These are phyloP conservation scores for Acanthochromis polyacanthus DNA, from an alignment of 2,113 vertebrate genomes.

Conservation along the genomic window DNA sequence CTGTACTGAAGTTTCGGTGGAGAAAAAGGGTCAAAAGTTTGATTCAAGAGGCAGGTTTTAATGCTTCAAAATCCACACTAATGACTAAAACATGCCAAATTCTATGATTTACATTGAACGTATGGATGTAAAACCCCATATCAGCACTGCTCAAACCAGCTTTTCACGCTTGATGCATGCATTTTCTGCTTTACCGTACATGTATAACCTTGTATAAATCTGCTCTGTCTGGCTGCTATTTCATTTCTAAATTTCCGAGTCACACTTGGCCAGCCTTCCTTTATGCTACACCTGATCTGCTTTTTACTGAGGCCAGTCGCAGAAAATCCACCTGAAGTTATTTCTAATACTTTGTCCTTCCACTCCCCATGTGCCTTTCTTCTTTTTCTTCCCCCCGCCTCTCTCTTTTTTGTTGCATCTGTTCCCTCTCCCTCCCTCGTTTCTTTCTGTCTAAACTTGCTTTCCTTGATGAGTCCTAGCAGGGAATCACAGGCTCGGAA, in stretches of 20 bases:
- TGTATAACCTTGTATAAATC: slow-evolving; percentile 31
- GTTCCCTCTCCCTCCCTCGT: slow-evolving; percentile 41
- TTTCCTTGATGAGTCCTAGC: slow-evolving; percentile 89
- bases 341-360: slow-evolving; percentile 60
- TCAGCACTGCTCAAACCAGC: not conserved
- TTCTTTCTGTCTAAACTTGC: slow-evolving; percentile 83
- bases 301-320: slow-evolving; percentile 58
- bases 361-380: slow-evolving; percentile 53
- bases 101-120: slow-evolving; percentile 11
- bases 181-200: slow-evolving; percentile 52
- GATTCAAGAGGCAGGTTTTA: not conserved
- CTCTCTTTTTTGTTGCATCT: slow-evolving; percentile 7
- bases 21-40: slow-evolving; percentile 31
- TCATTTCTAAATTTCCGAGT: slow-evolving; percentile 60
- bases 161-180: slow-evolving; percentile 26
- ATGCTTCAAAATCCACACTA: not conserved
- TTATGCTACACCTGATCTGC: slow-evolving; percentile 69
- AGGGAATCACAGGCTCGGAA: slow-evolving; percentile 92
- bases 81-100: not conserved
- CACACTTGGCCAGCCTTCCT: slow-evolving; percentile 59
- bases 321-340: slow-evolving; percentile 74
- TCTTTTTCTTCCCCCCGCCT: slow-evolving; percentile 1
- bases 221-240: slow-evolving; percentile 54
- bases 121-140: slow-evolving; percentile 5
- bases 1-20: slow-evolving; percentile 17